phyloP scores from a whole-genome alignment of 2,888 invertebrate species.

The Furcula furcula region DNA sequence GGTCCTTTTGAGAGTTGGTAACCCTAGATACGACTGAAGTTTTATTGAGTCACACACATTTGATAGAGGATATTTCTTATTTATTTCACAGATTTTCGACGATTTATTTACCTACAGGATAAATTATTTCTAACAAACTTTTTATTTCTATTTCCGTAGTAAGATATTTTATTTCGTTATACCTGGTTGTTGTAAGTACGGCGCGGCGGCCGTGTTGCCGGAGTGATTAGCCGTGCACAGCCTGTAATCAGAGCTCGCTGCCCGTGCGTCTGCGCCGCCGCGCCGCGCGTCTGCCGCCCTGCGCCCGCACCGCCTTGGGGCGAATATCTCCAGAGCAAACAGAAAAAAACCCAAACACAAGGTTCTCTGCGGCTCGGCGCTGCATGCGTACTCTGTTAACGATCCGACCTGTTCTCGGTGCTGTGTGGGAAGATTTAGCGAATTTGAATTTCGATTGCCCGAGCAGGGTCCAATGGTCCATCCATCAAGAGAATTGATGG shows the following conservation, averaged over 20 bases:
- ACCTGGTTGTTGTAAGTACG: conserved; percentile 29
- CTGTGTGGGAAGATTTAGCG: conserved; percentile 80
- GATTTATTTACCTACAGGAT: too few species aligned
- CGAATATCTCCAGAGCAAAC: conserved; percentile 73
- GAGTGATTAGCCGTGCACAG: conserved; percentile 72
- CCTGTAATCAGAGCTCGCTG: conserved; percentile 77
- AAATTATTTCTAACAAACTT: too few species aligned
- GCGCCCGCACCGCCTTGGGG: conserved; percentile 45
- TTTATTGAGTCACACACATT: too few species aligned
- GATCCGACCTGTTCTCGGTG: conserved; percentile 73
- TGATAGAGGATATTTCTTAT: too few species aligned
- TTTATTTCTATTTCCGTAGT: too few species aligned
- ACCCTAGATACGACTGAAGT: too few species aligned
- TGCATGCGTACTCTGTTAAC: conserved; percentile 68
- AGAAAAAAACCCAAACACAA: conserved; percentile 60
- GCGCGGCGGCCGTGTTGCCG: conserved; percentile 56
- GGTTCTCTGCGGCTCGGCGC: conserved; percentile 40
- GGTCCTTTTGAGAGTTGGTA: too few species aligned
- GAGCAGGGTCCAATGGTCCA: conserved; percentile 62
- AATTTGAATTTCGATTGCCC: conserved; percentile 80
- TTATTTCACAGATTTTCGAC: too few species aligned
- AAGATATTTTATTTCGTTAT: conserved; percentile 35
- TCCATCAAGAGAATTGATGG: conserved; percentile 81
- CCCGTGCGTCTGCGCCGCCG: conserved; percentile 74
- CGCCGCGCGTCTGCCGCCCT: conserved; percentile 30